phyloP scores from a whole-genome alignment of 2,113 vertebrate species.

The Microcebus ravelobensis region DNA sequence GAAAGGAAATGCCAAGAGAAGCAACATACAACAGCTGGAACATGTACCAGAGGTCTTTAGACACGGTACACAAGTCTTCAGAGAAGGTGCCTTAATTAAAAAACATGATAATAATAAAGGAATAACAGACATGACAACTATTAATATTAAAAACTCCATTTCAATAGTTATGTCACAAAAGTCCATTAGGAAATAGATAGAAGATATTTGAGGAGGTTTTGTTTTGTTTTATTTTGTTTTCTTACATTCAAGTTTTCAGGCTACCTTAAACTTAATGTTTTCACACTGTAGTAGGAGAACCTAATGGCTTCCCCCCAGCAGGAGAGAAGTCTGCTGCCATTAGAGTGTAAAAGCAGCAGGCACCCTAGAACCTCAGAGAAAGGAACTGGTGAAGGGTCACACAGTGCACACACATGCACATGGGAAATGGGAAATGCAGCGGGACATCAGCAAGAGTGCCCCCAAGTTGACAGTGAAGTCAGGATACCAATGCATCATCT shows the following conservation, averaged over 20 bases:
- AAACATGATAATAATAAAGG: too few species aligned
- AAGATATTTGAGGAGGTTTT: background rate
- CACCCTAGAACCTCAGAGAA: background rate
- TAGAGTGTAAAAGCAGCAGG: background rate
- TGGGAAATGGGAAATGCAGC: background rate
- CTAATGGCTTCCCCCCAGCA: background rate
- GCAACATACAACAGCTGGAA: constrained; percentile 66
- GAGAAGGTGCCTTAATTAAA: background rate
- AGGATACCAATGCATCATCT: background rate
- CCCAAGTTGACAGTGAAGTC: accelerated
- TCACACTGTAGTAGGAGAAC: background rate
- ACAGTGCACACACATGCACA: accelerated
- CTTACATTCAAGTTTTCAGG: background rate
- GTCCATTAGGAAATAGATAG: background rate
- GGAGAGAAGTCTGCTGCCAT: background rate
- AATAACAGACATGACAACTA: background rate
- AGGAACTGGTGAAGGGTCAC: background rate
- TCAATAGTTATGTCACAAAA: background rate
- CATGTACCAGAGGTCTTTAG: background rate
- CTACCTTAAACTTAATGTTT: background rate
- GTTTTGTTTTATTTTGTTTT: background rate
- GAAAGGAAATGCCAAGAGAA: constrained; percentile 43
- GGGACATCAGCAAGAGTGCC: accelerated
- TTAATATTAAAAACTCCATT: background rate
- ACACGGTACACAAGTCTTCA: background rate